Evolutionary conservation across 2,113 vertebrate genomes (phyloP).

Genomic region (Carassius carassius): DNA sequence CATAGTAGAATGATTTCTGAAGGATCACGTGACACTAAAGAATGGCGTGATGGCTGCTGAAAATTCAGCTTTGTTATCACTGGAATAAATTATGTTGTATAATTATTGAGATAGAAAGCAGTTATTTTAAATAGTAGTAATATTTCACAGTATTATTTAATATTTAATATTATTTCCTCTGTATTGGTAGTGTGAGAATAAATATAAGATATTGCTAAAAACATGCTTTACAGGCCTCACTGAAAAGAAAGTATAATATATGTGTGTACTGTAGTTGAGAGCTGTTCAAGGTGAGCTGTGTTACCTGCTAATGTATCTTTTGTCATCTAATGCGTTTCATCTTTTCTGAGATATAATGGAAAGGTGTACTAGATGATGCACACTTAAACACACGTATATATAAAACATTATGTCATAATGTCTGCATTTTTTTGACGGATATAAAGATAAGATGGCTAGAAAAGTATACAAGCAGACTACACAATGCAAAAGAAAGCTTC

Average conservation of each 20-base stretch:
- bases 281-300: neutral
- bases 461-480: neutral
- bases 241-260: neutral
- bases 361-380: neutral
- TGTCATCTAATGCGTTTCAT: slow-evolving; percentile 24
- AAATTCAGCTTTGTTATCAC: too few relatives aligned
- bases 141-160: too few relatives aligned
- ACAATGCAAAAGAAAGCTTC: neutral
- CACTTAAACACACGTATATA: too few relatives aligned
- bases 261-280: neutral
- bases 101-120: too few relatives aligned
- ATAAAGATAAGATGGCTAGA: neutral
- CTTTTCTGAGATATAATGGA: slow-evolving; percentile 27
- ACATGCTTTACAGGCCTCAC: neutral
- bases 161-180: too few relatives aligned
- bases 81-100: too few relatives aligned
- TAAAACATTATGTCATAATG: slow-evolving; percentile 16
- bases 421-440: neutral
- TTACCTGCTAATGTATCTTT: slow-evolving; percentile 42
- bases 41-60: too few relatives aligned
- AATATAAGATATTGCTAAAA: slow-evolving; percentile 2
- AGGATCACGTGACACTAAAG: too few relatives aligned
- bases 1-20: too few relatives aligned
- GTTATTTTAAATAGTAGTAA: too few relatives aligned
- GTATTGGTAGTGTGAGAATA: neutral